These are phyloP conservation scores for Enteromius paludinosus DNA, from an alignment of 2,797 vertebrate genomes.

Conservation along the genomic window DNA sequence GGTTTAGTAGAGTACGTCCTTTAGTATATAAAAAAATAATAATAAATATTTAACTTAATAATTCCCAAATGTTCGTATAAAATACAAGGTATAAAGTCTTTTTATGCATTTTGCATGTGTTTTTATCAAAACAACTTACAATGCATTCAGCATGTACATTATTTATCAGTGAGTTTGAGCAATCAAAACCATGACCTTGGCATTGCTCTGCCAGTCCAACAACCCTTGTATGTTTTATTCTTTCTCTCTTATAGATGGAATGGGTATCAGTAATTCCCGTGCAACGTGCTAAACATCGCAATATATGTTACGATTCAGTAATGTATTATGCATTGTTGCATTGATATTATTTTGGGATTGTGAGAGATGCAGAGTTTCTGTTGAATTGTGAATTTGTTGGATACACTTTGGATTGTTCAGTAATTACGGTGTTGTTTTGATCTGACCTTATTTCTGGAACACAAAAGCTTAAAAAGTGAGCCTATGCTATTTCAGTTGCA, in stretches of 20 bases:
- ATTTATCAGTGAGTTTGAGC: not conserved
- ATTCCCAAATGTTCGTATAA: not conserved
- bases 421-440: not conserved
- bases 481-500: too few relatives aligned
- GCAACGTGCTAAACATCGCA: not conserved
- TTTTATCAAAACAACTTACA: not conserved
- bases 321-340: not conserved
- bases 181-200: not conserved
- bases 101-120: not conserved
- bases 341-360: not conserved
- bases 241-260: not conserved
- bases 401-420: not conserved
- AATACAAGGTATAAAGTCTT: not conserved
- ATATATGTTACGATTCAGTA: not conserved
- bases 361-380: not conserved
- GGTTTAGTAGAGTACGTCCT: too few relatives aligned
- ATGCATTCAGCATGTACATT: not conserved
- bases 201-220: not conserved
- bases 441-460: not conserved
- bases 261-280: not conserved
- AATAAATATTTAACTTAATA: not conserved
- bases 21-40: too few relatives aligned
- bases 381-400: not conserved
- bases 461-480: too few relatives aligned
- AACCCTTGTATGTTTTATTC: not conserved